Conservation (phyloP, 2,113 vertebrate genomes). For the Xenopus laevis region DNA sequence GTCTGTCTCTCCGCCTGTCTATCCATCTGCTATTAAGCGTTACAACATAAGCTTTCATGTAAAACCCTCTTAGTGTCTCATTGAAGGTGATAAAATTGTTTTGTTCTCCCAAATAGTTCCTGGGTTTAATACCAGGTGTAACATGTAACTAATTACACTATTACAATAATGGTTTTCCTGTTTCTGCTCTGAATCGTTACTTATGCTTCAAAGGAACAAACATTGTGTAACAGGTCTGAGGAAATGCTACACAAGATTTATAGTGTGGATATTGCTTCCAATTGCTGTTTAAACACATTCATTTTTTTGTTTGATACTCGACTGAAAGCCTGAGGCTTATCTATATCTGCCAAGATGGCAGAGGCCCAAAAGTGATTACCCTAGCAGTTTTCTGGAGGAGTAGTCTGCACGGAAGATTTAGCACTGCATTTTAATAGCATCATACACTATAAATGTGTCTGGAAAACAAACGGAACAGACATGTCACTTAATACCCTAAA, state of each 20-base stretch:
- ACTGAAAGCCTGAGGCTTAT: conserved; percentile 63
- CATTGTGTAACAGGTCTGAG: conserved; percentile 71
- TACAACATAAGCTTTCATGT: too few species aligned
- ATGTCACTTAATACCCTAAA: conserved; percentile 42
- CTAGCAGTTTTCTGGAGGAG: conserved; percentile 56
- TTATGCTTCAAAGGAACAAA: conserved; percentile 64
- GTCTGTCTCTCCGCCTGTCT: too few species aligned
- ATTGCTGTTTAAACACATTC: conserved; percentile 77
- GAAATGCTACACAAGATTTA: conserved; percentile 77
- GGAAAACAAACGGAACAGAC: conserved; percentile 40
- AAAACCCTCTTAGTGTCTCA: too few species aligned
- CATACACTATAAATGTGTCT: conserved; percentile 45
- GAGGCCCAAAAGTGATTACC: conserved; percentile 68
- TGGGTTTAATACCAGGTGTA: conserved; percentile 34
- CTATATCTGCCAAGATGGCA: conserved; percentile 69
- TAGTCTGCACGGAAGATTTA: conserved; percentile 60
- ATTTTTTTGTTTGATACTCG: conserved; percentile 76
- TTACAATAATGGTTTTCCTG: conserved; percentile 59
- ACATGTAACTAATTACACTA: conserved; percentile 59
- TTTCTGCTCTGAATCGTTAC: conserved; percentile 62
- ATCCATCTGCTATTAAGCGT: too few species aligned
- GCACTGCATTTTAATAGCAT: conserved; percentile 47
- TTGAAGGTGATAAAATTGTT: too few species aligned
- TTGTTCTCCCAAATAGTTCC: background rate
- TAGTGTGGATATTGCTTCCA: conserved; percentile 77